Evolutionary conservation across 1,140 invertebrate species (phyloP).

Genomic region (Drosophila busckii): DNA sequence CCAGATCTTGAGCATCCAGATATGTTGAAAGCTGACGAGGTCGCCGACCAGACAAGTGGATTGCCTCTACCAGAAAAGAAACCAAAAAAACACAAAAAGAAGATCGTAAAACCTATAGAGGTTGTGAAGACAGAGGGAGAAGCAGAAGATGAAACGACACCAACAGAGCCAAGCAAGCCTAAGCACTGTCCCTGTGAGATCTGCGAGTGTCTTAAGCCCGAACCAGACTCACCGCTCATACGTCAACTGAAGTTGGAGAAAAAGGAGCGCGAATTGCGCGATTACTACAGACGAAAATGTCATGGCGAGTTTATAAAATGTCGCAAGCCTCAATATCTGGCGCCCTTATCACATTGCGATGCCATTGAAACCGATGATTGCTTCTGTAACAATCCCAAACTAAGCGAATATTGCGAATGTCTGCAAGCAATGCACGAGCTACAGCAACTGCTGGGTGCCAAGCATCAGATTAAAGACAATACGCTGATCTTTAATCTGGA

Average conservation of each 20-base stretch:
- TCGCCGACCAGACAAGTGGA: no score
- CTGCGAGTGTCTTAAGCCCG: constrained; percentile 21
- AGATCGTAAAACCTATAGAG: no score
- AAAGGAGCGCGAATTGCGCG: constrained; percentile 10
- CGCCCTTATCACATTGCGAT: constrained; percentile 21
- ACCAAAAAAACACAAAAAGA: no score
- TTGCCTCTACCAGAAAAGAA: no score
- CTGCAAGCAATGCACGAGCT: constrained; percentile 34
- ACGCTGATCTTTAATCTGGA: constrained; percentile 1
- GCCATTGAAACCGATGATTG: constrained; percentile 7
- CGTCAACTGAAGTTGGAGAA: constrained; percentile 27
- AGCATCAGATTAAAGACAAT: not conserved
- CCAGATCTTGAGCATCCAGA: no score
- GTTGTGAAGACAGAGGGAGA: not conserved
- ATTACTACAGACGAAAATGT: constrained; percentile 36
- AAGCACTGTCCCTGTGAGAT: constrained; percentile 42
- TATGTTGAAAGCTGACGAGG: no score
- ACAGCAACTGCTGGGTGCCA: constrained; percentile 11
- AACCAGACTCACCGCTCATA: constrained; percentile 38
- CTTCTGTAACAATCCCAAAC: constrained; percentile 21
- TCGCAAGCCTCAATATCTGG: not conserved
- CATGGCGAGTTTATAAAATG: constrained; percentile 25
- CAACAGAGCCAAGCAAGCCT: not conserved
- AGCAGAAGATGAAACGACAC: not conserved
- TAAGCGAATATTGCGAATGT: constrained; percentile 28